These are phyloP conservation scores for Melikaiella ostensackeni DNA, from an alignment of 2,888 invertebrate species.

Conservation along the genomic window DNA sequence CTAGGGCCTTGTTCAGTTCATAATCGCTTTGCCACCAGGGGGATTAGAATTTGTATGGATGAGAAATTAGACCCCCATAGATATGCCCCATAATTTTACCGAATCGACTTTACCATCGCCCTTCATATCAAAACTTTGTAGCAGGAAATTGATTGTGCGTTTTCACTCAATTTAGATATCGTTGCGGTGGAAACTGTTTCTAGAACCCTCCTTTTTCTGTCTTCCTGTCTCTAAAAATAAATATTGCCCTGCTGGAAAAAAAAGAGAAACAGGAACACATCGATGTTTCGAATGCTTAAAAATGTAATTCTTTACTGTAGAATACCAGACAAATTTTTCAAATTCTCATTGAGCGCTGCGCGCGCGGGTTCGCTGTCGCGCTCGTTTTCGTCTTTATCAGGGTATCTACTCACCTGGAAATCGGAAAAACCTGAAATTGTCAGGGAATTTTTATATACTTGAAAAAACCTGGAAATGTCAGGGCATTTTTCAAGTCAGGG, in stretches of 20 bases:
- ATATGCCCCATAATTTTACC: background rate
- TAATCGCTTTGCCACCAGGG: background rate
- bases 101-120: background rate
- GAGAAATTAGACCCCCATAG: background rate
- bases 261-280: too few relatives aligned
- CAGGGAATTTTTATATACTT: too few relatives aligned
- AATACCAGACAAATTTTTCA: too few relatives aligned
- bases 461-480: too few relatives aligned
- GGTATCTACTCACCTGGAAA: too few relatives aligned
- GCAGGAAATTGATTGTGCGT: background rate
- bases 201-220: background rate
- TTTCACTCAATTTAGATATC: background rate
- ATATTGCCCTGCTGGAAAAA: background rate
- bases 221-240: background rate
- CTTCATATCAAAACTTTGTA: background rate
- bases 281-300: too few relatives aligned
- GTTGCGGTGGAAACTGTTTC: background rate
- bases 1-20: slow-evolving; percentile 1
- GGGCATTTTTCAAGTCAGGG: too few relatives aligned
- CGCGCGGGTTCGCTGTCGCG: too few relatives aligned
- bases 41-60: slow-evolving; percentile 9
- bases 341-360: too few relatives aligned
- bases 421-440: too few relatives aligned
- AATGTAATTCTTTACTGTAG: too few relatives aligned
- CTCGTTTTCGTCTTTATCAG: too few relatives aligned